Base-by-base conservation (phyloP, 23 tunicate genomes). In the Trididemnum clinides region DNA sequence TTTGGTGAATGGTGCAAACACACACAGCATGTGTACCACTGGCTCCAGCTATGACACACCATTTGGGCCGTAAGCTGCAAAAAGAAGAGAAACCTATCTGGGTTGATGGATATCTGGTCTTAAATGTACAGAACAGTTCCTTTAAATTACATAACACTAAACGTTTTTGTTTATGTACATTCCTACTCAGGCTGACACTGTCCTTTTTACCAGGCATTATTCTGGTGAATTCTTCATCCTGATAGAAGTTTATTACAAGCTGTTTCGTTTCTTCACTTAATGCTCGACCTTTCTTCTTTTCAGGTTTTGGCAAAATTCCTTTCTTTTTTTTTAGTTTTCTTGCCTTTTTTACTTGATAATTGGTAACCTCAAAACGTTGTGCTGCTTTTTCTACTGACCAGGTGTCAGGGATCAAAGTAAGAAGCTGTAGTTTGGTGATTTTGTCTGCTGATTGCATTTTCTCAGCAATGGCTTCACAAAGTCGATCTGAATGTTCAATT, bases 1-100 rank as follows among this genome's bases (percentile, higher is more conserved):
- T 80, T 58, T 80, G 84, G 39, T 82, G 86, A 10, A 82, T 82
- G 54, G 86, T 82, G 75, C 86, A 82, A 23, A 82, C 86, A 66
- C 86, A 82, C 80, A 82, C 86, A 28, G 75, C 58, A 64, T 82
- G 51, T 64, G 75, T 82, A 82, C 78, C 86, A 63, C 38, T 39
- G 39, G 86, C 35, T 28, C 75, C 50, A 23, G 75, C 86, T 31
- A 64, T 2, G 19, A 82, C 51, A 37, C 86, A 82, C 86, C 86
- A 82, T 82, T 82, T 82, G 19, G 86, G 86, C 20, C 86, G 5
- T 25, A 82, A 64, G 74, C 75, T 82, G 39, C 75, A 64, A 28
- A 82, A 82, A 62, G 80, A 51, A 64, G 80, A 82, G 30, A 82
- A 82, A 12, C 80, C 86, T 62, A 82, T 36, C 29, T 66, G 34